phyloP scores from a whole-genome alignment of 2,113 vertebrate species.

The Rhinogobius similis region DNA sequence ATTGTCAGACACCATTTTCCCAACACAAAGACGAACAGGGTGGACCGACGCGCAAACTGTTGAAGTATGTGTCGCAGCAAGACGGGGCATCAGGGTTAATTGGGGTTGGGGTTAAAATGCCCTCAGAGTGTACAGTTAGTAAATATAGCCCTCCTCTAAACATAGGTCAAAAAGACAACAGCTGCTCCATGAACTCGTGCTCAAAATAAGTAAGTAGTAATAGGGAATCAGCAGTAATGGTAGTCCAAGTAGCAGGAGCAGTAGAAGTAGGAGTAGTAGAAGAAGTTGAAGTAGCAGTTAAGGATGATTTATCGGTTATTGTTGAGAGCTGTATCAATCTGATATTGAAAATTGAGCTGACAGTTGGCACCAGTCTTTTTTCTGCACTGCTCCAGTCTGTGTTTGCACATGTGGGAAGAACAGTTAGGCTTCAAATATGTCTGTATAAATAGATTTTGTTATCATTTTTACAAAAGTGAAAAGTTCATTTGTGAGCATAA shows the following conservation, averaged over 20 bases:
- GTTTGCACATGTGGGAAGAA: too few species aligned
- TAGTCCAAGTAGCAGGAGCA: neutral
- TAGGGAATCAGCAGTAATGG: neutral
- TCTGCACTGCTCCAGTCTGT: too few species aligned
- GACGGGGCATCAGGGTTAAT: neutral
- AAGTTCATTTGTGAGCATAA: too few species aligned
- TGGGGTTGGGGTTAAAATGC: neutral
- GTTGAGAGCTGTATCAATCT: too few species aligned
- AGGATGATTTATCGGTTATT: too few species aligned
- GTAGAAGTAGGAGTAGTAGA: too few species aligned
- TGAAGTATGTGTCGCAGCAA: neutral
- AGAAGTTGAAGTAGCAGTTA: neutral
- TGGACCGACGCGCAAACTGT: too few species aligned
- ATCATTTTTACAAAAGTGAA: too few species aligned
- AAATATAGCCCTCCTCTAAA: neutral
- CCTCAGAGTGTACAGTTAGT: neutral
- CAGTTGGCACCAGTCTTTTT: too few species aligned
- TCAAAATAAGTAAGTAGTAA: neutral
- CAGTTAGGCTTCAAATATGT: too few species aligned
- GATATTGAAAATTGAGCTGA: too few species aligned
- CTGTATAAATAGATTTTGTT: too few species aligned
- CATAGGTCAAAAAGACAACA: neutral
- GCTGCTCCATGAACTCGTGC: neutral
- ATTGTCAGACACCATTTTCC: constrained; percentile 11
- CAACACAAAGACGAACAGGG: constrained; percentile 12